phyloP scores from a whole-genome alignment of 2,113 vertebrate genomes.

The Aegotheles bennettii region DNA sequence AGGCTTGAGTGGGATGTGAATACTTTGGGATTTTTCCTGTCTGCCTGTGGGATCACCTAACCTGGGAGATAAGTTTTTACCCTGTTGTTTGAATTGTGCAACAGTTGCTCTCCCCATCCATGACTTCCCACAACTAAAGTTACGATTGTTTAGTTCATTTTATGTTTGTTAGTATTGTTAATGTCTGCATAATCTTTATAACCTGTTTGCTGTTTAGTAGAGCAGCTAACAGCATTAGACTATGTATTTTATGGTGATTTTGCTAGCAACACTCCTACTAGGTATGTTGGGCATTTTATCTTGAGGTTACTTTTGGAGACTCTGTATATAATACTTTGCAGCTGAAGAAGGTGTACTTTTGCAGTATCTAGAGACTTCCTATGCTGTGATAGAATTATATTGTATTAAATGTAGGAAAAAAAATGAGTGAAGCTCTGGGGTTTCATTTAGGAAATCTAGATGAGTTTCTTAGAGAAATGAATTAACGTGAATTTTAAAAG shows the following conservation, averaged over 20 bases:
- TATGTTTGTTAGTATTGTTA: background rate
- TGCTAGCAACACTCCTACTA: background rate
- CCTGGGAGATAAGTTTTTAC: background rate
- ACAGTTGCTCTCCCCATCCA: background rate
- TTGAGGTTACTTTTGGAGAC: background rate
- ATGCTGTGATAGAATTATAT: background rate
- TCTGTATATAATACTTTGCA: background rate
- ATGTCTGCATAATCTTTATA: background rate
- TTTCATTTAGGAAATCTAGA: background rate
- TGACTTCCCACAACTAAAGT: background rate
- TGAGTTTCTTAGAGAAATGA: background rate
- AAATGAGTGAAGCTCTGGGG: background rate
- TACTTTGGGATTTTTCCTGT: background rate
- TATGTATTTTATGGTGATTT: background rate
- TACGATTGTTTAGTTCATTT: background rate
- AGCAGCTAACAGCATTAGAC: background rate
- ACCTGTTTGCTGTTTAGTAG: background rate
- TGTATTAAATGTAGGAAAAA: background rate
- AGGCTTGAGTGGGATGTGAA: background rate
- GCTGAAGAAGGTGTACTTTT: background rate
- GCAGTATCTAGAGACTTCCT: background rate
- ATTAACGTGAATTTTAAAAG: constrained; percentile 5
- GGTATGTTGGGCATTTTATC: background rate
- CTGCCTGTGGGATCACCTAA: background rate
- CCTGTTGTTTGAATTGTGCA: background rate